These are phyloP conservation scores for Lutra lutra DNA, from an alignment of 2,797 vertebrate species.

Conservation along the genomic window DNA sequence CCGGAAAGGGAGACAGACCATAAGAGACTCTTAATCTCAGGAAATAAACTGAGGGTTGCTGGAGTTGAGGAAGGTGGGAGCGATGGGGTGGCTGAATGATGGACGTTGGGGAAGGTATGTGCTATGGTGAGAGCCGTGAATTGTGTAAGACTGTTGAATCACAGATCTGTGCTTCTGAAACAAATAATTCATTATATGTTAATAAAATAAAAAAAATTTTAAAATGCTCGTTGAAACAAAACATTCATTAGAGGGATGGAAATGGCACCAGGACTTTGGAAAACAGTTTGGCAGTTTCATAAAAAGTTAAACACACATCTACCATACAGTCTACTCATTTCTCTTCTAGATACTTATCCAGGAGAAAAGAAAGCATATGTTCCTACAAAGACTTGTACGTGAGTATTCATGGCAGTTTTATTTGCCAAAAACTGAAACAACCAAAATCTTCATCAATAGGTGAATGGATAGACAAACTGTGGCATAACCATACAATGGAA, in stretches of 20 bases:
- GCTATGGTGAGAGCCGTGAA: too few relatives aligned
- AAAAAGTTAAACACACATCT: conserved; percentile 50
- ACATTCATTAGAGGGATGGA: not conserved
- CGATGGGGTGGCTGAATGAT: too few relatives aligned
- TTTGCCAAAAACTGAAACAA: not conserved
- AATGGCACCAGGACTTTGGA: conserved; percentile 20
- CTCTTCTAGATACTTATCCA: conserved; percentile 15
- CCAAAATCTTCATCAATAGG: not conserved
- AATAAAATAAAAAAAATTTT: too few relatives aligned
- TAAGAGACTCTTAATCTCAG: too few relatives aligned
- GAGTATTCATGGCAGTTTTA: not conserved
- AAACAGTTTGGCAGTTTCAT: conserved; percentile 38
- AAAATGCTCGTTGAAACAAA: not conserved
- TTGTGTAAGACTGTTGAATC: too few relatives aligned
- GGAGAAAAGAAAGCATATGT: not conserved
- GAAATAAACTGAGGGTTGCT: too few relatives aligned
- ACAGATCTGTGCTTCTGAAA: too few relatives aligned
- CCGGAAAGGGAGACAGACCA: too few relatives aligned
- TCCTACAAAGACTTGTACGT: not conserved
- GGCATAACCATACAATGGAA: not conserved
- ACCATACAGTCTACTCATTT: not conserved
- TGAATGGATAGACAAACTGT: not conserved
- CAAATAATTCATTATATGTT: too few relatives aligned
- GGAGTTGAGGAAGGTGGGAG: too few relatives aligned
- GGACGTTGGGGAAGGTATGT: too few relatives aligned